phyloP scores from a whole-genome alignment of 2,113 vertebrate species.

The Mungos mungo region DNA sequence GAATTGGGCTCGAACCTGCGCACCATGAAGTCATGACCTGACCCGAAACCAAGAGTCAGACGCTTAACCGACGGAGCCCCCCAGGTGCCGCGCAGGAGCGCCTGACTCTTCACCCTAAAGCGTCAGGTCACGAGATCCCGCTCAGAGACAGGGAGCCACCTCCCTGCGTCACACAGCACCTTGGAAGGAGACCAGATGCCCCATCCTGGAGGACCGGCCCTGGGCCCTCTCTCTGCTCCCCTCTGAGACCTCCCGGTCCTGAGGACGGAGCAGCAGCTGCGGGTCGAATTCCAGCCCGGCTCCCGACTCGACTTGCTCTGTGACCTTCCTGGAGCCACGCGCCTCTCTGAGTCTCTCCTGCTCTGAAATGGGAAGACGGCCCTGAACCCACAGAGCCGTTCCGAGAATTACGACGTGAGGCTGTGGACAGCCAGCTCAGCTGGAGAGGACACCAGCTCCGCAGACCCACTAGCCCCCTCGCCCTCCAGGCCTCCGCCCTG shows the following conservation, averaged over 20 bases:
- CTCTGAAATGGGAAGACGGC: too few species aligned
- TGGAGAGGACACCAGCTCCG: not conserved
- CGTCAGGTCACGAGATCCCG: fast-evolving
- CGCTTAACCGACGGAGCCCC: too few species aligned
- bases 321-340: fast-evolving
- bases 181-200: not conserved
- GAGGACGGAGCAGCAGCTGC: not conserved
- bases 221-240: not conserved
- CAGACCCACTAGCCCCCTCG: not conserved
- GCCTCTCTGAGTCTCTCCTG: not conserved
- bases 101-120: not conserved
- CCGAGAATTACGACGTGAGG: fast-evolving
- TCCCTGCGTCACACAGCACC: not conserved
- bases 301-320: not conserved
- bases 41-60: too few species aligned
- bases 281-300: not conserved
- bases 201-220: not conserved
- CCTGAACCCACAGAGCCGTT: fast-evolving
- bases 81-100: not conserved
- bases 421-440: fast-evolving
- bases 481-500: fast-evolving
- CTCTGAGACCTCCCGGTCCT: not conserved
- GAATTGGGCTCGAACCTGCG: too few species aligned
- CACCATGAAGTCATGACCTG: too few species aligned
- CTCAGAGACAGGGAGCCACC: not conserved